phyloP scores from a whole-genome alignment of 1,140 invertebrate genomes.

The Listronotus oregonensis region DNA sequence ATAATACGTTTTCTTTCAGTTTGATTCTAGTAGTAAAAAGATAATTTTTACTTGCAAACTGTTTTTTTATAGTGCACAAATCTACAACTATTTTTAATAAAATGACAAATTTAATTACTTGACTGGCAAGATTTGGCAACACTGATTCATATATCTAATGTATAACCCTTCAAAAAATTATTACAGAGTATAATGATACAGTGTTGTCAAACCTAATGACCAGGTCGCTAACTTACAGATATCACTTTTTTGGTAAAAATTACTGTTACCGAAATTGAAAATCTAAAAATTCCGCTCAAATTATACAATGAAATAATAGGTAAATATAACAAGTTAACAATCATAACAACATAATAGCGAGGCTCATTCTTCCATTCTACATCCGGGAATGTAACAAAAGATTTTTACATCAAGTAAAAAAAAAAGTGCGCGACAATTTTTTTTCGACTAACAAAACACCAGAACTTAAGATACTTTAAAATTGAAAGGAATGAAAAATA shows the following conservation, averaged over 20 bases:
- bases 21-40: too few species aligned
- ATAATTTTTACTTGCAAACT: too few species aligned
- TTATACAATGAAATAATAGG: slow-evolving; percentile 27
- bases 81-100: slow-evolving; percentile 17
- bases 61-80: too few species aligned
- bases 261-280: slow-evolving; percentile 2
- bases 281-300: slow-evolving; percentile 6
- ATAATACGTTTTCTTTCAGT: too few species aligned
- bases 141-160: too few species aligned
- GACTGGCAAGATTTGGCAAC: too few species aligned
- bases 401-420: slow-evolving; percentile 43
- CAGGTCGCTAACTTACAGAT: too few species aligned
- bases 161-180: too few species aligned
- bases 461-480: slow-evolving; percentile 20
- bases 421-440: slow-evolving; percentile 21
- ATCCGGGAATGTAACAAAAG: slow-evolving; percentile 47
- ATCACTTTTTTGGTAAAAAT: too few species aligned
- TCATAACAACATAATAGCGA: slow-evolving; percentile 47
- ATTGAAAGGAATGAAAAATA: too few species aligned
- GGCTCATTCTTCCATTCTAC: slow-evolving; percentile 42
- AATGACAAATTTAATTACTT: not conserved
- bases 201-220: too few species aligned
- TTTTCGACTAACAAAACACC: slow-evolving; percentile 39
- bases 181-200: too few species aligned
- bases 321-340: slow-evolving; percentile 49